Evolutionary conservation across 2,888 invertebrate species (phyloP), one percentile per base, ranked within the genome.

Genomic region (Agrypnus murinus): DNA sequence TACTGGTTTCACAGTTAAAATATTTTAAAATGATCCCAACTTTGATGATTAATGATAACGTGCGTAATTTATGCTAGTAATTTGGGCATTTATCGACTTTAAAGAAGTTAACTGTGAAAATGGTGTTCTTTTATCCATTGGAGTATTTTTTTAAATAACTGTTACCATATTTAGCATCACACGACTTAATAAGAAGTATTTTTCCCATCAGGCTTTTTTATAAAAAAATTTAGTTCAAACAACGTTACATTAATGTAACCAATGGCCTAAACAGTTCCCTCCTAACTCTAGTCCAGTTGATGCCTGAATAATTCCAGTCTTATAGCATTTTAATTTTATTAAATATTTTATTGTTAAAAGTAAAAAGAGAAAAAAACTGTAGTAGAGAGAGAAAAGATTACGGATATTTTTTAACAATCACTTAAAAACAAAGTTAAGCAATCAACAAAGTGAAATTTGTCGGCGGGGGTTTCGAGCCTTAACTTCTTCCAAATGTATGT

Each of bases 191-290:
- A 25, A 25, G 25, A 25, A 75, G 75, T 75, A 73, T 69, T 66
- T 59, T 65, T 71, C 40, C 62, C 53, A 34, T 53, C 53, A 53
- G 53, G 34, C 46, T 53, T 10, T 55, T 36, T 36, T 19, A 50
- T 25, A 14, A n/a, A 25, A 25, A n/a, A 25, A 15, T 63, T 50
- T 65, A 32, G 32, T 40, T 58, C 15, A 36, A 65, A 66, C 34
- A 19, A 45, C 46, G 58, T 60, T 60, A 58, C 48, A 25, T 65
- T 43, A 15, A 58, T 25, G 68, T 69, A 69, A 81, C 80, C 80
- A 81, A 85, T 84, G 85, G 85, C 85, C 85, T 85, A 85, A 83
- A 82, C 83, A 82, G 85, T 85, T 85, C 86, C 86, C 85, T 85
- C 86, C 86, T 85, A 82, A 81, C 80, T 86, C 85, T 85, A 85